Percentiles rank a stretch among this genome's conserved stretches.
Evolutionary conservation across 2,888 invertebrate species (phyloP).

Genomic region (Chrysomela aeneicollis): DNA sequence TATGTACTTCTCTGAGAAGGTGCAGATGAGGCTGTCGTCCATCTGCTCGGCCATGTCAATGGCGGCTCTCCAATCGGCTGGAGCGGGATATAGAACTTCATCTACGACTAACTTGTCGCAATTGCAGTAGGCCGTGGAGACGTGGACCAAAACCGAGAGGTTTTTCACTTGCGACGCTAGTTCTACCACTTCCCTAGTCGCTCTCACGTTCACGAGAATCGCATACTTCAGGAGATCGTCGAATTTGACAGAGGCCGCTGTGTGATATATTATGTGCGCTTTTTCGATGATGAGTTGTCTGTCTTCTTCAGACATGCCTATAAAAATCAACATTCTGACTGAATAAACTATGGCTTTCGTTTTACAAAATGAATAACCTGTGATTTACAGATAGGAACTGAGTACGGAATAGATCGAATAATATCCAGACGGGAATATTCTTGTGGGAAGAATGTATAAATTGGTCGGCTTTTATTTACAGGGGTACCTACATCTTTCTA

Average conservation of each 20-base stretch:
- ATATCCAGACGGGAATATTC: too few relatives aligned
- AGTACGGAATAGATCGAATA: too few relatives aligned
- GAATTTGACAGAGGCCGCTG: conserved; percentile 84
- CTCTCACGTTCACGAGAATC: conserved; percentile 70
- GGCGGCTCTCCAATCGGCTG: conserved; percentile 73
- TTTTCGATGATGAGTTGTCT: conserved; percentile 65
- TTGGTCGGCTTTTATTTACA: too few relatives aligned
- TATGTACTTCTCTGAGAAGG: conserved; percentile 68
- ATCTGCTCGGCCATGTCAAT: conserved; percentile 70
- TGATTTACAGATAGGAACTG: too few relatives aligned
- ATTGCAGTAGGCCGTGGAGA: conserved; percentile 89
- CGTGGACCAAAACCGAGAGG: conserved; percentile 71
- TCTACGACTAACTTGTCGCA: conserved; percentile 76
- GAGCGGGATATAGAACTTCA: conserved; percentile 77
- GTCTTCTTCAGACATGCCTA: conserved; percentile 59
- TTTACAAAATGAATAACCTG: too few relatives aligned
- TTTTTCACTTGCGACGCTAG: conserved; percentile 67
- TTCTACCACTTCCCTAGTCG: conserved; percentile 70
- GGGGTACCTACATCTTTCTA: too few relatives aligned
- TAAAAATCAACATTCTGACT: too few relatives aligned
- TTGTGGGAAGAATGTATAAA: too few relatives aligned
- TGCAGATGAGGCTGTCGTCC: conserved; percentile 66
- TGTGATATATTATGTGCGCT: conserved; percentile 77
- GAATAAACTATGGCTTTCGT: too few relatives aligned
- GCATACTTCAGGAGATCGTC: conserved; percentile 78